These are phyloP conservation scores for Cryptophagus acutangulus DNA, from an alignment of 2,888 invertebrate genomes.

Conservation along the genomic window DNA sequence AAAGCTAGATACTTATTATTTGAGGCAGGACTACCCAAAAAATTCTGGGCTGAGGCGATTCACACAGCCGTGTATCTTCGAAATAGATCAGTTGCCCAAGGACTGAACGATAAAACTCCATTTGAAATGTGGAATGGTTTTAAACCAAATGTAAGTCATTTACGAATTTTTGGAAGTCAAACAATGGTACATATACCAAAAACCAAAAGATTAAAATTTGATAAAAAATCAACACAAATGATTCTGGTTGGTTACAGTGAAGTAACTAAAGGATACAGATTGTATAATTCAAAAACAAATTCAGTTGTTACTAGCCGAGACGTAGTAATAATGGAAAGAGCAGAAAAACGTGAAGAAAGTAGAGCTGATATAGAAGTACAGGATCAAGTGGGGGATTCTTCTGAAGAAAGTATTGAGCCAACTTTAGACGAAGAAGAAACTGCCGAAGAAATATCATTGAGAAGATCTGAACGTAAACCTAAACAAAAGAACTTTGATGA, in stretches of 20 bases:
- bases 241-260: conserved; percentile 12
- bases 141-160: conserved; percentile 16
- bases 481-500: conserved; percentile 2
- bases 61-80: conserved; percentile 12
- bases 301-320: too few relatives aligned
- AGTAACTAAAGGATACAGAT: conserved; percentile 10
- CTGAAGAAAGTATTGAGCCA: too few relatives aligned
- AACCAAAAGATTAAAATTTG: conserved; percentile 17
- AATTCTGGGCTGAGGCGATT: conserved; percentile 19
- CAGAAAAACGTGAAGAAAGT: too few relatives aligned
- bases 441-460: too few relatives aligned
- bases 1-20: conserved; percentile 13
- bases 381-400: too few relatives aligned
- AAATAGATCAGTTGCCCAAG: too few relatives aligned
- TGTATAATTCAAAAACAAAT: too few relatives aligned
- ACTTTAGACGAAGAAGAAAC: too few relatives aligned
- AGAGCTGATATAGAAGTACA: too few relatives aligned
- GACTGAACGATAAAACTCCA: conserved; percentile 8
- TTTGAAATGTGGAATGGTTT: conserved; percentile 16
- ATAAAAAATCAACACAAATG: conserved; percentile 12
- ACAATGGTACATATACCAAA: conserved; percentile 14
- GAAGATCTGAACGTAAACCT: conserved; percentile 2
- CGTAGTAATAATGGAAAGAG: too few relatives aligned
- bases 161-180: conserved; percentile 15
- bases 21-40: conserved; percentile 10